phyloP scores from a whole-genome alignment of 1,140 invertebrate species.

The Eumaeus atala region DNA sequence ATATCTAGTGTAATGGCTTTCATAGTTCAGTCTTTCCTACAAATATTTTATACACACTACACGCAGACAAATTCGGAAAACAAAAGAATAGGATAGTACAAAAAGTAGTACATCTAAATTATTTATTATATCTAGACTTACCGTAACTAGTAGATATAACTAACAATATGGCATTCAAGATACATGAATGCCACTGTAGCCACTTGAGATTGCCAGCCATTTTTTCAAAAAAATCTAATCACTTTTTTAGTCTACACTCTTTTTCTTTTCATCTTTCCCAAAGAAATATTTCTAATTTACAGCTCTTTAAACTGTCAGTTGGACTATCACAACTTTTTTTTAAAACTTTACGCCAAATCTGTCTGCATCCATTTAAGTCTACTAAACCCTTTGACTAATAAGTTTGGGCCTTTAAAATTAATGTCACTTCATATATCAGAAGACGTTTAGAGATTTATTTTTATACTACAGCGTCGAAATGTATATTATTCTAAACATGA shows the following conservation, averaged over 20 bases:
- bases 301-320: slow-evolving; percentile 14
- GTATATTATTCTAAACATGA: slow-evolving; percentile 33
- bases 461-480: too few relatives aligned
- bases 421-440: slow-evolving; percentile 48
- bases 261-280: slow-evolving; percentile 52
- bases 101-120: too few relatives aligned
- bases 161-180: slow-evolving; percentile 57
- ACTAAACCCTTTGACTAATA: slow-evolving; percentile 65
- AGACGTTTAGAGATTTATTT: slow-evolving; percentile 28
- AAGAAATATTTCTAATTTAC: slow-evolving; percentile 14
- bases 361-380: slow-evolving; percentile 54
- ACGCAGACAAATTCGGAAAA: too few relatives aligned
- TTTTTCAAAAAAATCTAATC: slow-evolving; percentile 22
- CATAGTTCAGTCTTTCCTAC: too few relatives aligned
- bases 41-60: too few relatives aligned
- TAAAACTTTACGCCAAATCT: slow-evolving; percentile 46
- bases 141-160: slow-evolving; percentile 61
- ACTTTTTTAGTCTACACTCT: slow-evolving; percentile 39
- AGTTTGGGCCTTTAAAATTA: slow-evolving; percentile 47
- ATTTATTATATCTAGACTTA: slow-evolving; percentile 33
- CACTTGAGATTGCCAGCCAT: slow-evolving; percentile 54
- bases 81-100: too few relatives aligned
- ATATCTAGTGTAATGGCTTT: too few relatives aligned
- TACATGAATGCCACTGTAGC: slow-evolving; percentile 52
- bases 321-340: slow-evolving; percentile 6